Base-by-base conservation (phyloP, 2,888 invertebrate genomes). In the Helicoverpa assulta region DNA sequence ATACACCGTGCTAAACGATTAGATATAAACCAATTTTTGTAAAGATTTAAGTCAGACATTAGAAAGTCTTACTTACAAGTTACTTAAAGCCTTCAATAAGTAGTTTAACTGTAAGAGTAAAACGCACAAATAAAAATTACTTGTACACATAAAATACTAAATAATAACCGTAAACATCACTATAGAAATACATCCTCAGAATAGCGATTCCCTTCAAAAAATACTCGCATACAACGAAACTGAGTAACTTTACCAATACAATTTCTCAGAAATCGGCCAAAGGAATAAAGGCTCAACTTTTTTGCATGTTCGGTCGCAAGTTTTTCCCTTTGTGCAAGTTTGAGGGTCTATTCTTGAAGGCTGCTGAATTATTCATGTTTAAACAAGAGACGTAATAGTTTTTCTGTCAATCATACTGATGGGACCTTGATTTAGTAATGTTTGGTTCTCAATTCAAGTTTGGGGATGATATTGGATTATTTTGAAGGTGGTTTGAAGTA, bases 341-440 rank as follows among this genome's bases (percentile, higher is more conserved):
- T 56, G 51, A 70, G 55, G 62, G 37, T 51, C 55, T 60, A 55
- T 72, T 82, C 75, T 83, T 68, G 21, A 54, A 33, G 5, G 5
- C 57, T 61, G 50, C 76, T 82, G 73, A 75, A 82, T 82, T 73
- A 82, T 82, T 82, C 83, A 82, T 83, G 58, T 54, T n/a, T 8
- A 5, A 69, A 68, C 55, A 74, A 54, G 16, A 60, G 53, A 62
- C n/a, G 56, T 71, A 75, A 73, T 78, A 73, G 78, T 71, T 73
- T 77, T 73, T 61, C 70, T 71, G 78, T 75, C 83, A 82, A 68
- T 82, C 75, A 78, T 67, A 10, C 10, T 37, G 57, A 54, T 67
- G 43, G 62, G 10, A n/a, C 14, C 55, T 58, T 58, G 53, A 57
- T 57, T 54, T 63, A 16, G n/a, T 29, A 43, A 43, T 51, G 8